These are phyloP conservation scores for Danio choprae DNA, from an alignment of 2,797 vertebrate species.

Conservation along the genomic window DNA sequence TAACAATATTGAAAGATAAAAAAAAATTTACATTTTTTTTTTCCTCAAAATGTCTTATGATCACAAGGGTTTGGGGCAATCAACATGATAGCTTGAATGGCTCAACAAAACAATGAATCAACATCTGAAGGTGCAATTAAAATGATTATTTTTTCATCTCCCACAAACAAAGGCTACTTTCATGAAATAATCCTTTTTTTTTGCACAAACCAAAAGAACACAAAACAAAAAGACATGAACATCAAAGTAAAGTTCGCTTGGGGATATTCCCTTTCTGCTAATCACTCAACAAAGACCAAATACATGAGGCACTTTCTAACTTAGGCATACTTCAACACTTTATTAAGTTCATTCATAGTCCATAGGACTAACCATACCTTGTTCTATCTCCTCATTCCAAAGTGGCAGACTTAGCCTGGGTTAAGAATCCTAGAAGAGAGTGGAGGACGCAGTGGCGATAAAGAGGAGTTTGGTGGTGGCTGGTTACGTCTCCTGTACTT, in stretches of 20 bases:
- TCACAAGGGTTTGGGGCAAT: constrained; percentile 6
- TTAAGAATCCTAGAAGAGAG: constrained; percentile 64
- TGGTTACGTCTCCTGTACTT: constrained; percentile 64
- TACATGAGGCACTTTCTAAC: constrained; percentile 82
- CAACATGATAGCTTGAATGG: constrained; percentile 54
- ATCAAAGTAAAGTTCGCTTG: constrained; percentile 66
- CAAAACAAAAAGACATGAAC: constrained; percentile 50
- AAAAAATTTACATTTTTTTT: constrained; percentile 3
- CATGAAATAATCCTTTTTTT: constrained; percentile 66
- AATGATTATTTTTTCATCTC: constrained; percentile 62
- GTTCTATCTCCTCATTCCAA: constrained; percentile 62
- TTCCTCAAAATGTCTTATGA: constrained; percentile 10
- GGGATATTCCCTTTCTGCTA: constrained; percentile 69
- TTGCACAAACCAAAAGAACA: constrained; percentile 69
- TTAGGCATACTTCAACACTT: constrained; percentile 69
- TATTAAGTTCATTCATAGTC: constrained; percentile 74
- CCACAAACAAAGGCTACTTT: constrained; percentile 60
- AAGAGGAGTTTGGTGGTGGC: constrained; percentile 65
- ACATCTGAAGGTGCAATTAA: constrained; percentile 69
- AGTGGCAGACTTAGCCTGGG: constrained; percentile 61
- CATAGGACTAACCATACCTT: constrained; percentile 79
- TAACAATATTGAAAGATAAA: neutral
- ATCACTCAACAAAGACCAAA: constrained; percentile 71
- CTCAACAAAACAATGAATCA: constrained; percentile 53
- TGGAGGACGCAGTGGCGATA: constrained; percentile 15